Percentiles rank a stretch among this genome's conserved stretches.
Conservation (phyloP, 1,140 invertebrate genomes). For the Diplogasteroides magnus region DNA sequence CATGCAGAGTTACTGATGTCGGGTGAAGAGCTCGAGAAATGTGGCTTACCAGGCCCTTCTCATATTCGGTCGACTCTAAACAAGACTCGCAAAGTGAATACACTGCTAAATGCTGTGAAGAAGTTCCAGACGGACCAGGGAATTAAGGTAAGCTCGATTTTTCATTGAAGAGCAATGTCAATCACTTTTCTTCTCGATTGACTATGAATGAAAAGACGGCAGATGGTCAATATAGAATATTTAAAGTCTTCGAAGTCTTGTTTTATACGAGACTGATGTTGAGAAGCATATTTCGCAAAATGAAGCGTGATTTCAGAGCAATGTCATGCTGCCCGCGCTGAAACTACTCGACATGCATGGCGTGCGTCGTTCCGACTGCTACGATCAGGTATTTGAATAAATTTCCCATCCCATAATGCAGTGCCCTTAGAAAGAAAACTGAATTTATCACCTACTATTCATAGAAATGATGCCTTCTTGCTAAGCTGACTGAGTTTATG, state of each 20-base stretch:
- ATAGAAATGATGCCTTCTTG: too few species aligned
- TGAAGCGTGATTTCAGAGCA: conserved; percentile 26
- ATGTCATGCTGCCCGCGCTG: conserved; percentile 30
- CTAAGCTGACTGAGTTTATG: too few species aligned
- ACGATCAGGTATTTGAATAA: conserved; percentile 37
- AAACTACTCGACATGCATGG: conserved; percentile 37
- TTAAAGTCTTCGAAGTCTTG: too few species aligned
- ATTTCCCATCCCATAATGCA: too few species aligned
- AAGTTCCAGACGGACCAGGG: neutral
- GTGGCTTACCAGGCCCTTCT: neutral
- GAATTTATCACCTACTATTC: too few species aligned
- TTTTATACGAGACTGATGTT: too few species aligned
- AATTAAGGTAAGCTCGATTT: neutral
- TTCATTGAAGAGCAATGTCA: too few species aligned
- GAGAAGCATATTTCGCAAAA: too few species aligned
- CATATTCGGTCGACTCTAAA: neutral
- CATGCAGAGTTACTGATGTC: neutral
- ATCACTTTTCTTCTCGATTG: too few species aligned
- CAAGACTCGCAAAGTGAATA: neutral
- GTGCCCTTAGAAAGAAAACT: too few species aligned
- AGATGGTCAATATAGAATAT: too few species aligned
- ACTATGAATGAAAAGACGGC: too few species aligned
- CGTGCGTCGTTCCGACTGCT: conserved; percentile 28
- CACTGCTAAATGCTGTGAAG: neutral
- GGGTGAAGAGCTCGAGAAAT: neutral